Percentiles rank a stretch among this genome's conserved stretches.
phyloP scores from a whole-genome alignment of 2,113 vertebrate species.

The Vireo altiloquus region DNA sequence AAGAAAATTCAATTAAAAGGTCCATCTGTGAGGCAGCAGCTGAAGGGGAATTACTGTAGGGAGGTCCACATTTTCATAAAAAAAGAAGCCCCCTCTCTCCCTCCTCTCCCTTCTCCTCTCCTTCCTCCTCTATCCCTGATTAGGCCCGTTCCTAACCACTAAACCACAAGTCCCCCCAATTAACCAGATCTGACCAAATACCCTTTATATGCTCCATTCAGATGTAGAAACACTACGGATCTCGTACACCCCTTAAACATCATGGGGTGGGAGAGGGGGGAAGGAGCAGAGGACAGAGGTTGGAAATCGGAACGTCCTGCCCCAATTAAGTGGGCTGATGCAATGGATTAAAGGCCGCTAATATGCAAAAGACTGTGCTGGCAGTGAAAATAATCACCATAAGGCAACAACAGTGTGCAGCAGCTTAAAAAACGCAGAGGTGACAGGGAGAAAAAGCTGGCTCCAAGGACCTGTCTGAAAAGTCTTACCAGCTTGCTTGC shows the following conservation, averaged over 20 bases:
- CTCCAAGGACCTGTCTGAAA: background rate
- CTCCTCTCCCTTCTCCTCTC: background rate
- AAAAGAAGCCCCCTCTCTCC: slow-evolving; percentile 44
- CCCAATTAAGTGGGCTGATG: slow-evolving; percentile 35
- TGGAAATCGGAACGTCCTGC: background rate
- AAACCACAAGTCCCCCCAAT: slow-evolving; percentile 66
- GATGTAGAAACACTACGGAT: slow-evolving; percentile 47
- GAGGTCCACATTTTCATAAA: slow-evolving; percentile 74
- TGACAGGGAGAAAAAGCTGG: background rate
- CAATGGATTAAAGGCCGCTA: background rate
- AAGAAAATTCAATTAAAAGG: slow-evolving; percentile 83
- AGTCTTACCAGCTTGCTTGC: background rate
- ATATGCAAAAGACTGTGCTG: background rate
- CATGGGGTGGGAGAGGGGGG: background rate
- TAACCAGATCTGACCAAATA: slow-evolving; percentile 58
- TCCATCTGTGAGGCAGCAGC: slow-evolving; percentile 79
- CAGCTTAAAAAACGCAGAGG: background rate
- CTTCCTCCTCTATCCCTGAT: slow-evolving; percentile 9
- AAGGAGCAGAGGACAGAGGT: slow-evolving; percentile 22
- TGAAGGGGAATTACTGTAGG: slow-evolving; percentile 72
- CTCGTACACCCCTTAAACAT: background rate
- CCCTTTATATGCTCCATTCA: slow-evolving; percentile 66
- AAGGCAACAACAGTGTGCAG: slow-evolving; percentile 13
- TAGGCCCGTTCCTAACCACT: slow-evolving; percentile 47
- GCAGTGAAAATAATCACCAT: background rate